Evolutionary conservation across 2,888 invertebrate species (phyloP).

Genomic region (Parascotia fuliginaria): DNA sequence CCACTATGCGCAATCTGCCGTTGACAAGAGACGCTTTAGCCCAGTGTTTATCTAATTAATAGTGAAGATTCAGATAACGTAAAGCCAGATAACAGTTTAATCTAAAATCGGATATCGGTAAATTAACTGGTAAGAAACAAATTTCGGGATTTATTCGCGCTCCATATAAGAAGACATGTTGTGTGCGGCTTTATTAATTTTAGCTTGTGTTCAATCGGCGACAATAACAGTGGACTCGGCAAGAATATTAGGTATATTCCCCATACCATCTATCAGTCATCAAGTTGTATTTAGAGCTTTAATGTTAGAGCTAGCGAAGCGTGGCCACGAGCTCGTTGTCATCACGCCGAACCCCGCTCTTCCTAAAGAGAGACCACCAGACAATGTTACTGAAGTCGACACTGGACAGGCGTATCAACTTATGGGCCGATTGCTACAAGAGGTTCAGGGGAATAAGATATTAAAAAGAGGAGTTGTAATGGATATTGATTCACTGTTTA

Average conservation of each 20-base stretch:
- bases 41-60: slow-evolving; percentile 34
- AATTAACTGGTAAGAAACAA: slow-evolving; percentile 9
- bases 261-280: slow-evolving; percentile 64
- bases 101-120: slow-evolving; percentile 1
- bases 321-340: slow-evolving; percentile 66
- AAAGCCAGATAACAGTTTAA: background rate
- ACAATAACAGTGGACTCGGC: slow-evolving; percentile 31
- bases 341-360: slow-evolving; percentile 59
- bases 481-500: slow-evolving; percentile 7
- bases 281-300: slow-evolving; percentile 61
- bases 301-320: slow-evolving; percentile 53
- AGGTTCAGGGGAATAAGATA: background rate
- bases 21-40: slow-evolving; percentile 10
- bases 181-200: slow-evolving; percentile 3
- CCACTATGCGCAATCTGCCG: slow-evolving; percentile 9
- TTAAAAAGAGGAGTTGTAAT: slow-evolving; percentile 33
- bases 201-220: slow-evolving; percentile 2
- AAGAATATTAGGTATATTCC: slow-evolving; percentile 59
- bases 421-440: background rate
- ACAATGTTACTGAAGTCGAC: slow-evolving; percentile 27
- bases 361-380: slow-evolving; percentile 18
- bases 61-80: slow-evolving; percentile 11
- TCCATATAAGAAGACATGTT: slow-evolving; percentile 5
- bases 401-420: slow-evolving; percentile 10
- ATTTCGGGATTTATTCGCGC: background rate